Evolutionary conservation across 2,888 invertebrate genomes (phyloP).

Genomic region (Scaptomyza flava): DNA sequence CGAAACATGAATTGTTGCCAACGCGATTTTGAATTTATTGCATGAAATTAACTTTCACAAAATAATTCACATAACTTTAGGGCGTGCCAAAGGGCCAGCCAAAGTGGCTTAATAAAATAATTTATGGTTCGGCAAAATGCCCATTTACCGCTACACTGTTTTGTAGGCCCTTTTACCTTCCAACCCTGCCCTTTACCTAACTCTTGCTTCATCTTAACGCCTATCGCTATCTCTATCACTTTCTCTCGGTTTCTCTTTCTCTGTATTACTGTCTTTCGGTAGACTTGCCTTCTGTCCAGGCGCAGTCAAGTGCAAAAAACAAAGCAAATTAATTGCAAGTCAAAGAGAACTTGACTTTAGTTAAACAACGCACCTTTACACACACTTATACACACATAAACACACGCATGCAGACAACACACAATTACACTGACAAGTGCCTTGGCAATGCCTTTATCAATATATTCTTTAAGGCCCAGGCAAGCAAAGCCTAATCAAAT

Average conservation of each 20-base stretch:
- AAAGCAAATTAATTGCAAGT: slow-evolving; percentile 82
- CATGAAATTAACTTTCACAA: slow-evolving; percentile 78
- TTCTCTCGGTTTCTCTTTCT: not conserved
- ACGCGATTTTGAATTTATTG: slow-evolving; percentile 78
- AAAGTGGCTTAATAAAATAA: slow-evolving; percentile 80
- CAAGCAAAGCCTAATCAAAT: slow-evolving; percentile 71
- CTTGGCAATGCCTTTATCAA: slow-evolving; percentile 73
- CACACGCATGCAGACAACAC: slow-evolving; percentile 14
- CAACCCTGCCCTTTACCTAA: not conserved
- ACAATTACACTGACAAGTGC: slow-evolving; percentile 30
- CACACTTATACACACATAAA: slow-evolving; percentile 20
- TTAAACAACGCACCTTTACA: slow-evolving; percentile 62
- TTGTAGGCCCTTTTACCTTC: not conserved
- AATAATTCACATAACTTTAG: slow-evolving; percentile 75
- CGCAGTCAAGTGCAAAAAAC: slow-evolving; percentile 76
- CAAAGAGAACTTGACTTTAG: slow-evolving; percentile 69
- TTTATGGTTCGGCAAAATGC: slow-evolving; percentile 71
- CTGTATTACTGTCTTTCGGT: slow-evolving; percentile 4
- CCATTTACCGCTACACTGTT: slow-evolving; percentile 52
- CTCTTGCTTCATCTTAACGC: slow-evolving; percentile 15
- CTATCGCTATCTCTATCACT: not conserved
- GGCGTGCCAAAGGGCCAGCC: slow-evolving; percentile 66
- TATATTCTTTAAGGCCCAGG: slow-evolving; percentile 69
- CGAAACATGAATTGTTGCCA: slow-evolving; percentile 54
- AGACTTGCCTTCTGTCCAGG: slow-evolving; percentile 25